Evolutionary conservation across 2,888 invertebrate genomes (phyloP).

Genomic region (Erebia palarica): DNA sequence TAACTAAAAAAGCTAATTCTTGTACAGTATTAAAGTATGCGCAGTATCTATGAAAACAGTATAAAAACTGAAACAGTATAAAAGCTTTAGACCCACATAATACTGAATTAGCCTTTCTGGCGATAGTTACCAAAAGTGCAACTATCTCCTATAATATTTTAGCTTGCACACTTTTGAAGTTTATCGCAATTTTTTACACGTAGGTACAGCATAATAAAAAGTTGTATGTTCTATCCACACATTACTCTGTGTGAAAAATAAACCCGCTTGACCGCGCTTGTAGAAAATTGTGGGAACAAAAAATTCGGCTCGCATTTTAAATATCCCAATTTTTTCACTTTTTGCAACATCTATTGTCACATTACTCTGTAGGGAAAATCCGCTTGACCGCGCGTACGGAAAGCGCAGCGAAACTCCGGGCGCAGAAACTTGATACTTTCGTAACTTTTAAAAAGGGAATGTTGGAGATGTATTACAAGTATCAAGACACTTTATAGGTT

Average conservation of each 20-base stretch:
- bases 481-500: conserved; percentile 39
- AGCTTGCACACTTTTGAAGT: no score
- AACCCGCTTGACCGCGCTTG: conserved; percentile 78
- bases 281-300: conserved; percentile 57
- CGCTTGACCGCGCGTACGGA: conserved; percentile 82
- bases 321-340: conserved; percentile 5
- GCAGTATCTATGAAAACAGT: no score
- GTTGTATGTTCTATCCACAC: conserved; percentile 47
- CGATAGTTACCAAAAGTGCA: no score
- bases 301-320: background rate
- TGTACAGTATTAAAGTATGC: no score
- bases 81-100: no score
- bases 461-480: conserved; percentile 38
- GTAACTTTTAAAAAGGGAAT: conserved; percentile 55
- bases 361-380: conserved; percentile 71
- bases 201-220: no score
- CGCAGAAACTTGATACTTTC: conserved; percentile 72
- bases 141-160: no score
- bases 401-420: conserved; percentile 64
- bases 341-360: conserved; percentile 50
- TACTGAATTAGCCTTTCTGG: no score
- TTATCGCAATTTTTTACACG: no score
- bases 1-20: no score
- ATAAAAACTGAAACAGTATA: no score
- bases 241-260: conserved; percentile 67